Percentiles rank a stretch among this genome's conserved stretches.
Conservation (phyloP, 2,113 vertebrate species). For the Antechinus flavipes region DNA sequence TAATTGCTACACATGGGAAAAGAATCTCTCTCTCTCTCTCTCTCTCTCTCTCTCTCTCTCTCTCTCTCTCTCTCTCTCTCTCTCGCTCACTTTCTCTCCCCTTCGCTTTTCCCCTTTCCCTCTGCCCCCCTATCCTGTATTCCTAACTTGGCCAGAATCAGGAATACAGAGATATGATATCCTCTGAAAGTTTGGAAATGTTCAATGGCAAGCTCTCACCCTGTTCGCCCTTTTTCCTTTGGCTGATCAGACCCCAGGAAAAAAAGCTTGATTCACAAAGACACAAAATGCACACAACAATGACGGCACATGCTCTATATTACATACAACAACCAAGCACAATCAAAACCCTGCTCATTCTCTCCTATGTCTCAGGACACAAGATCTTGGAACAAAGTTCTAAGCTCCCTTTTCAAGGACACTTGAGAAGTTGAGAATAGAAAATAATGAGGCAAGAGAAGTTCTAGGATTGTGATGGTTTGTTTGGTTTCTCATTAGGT, state of each 20-base stretch:
- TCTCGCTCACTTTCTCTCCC: no score
- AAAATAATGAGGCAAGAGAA: not conserved
- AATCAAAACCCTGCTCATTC: not conserved
- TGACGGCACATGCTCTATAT: not conserved
- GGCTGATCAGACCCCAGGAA: not conserved
- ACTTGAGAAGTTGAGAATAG: not conserved
- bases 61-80: not conserved
- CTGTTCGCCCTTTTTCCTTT: not conserved
- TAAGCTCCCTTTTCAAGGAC: not conserved
- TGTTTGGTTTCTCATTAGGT: not conserved
- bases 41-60: no score
- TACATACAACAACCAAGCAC: not conserved
- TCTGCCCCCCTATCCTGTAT: not conserved
- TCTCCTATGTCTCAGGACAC: not conserved
- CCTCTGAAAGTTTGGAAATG: not conserved
- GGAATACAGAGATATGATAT: not conserved
- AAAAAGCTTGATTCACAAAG: not conserved
- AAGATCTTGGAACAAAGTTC: not conserved
- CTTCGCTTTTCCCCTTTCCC: not conserved
- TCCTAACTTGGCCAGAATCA: not conserved
- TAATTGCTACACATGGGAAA: not conserved
- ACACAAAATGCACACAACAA: not conserved
- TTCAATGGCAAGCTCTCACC: not conserved
- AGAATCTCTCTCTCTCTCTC: not conserved
- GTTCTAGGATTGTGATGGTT: not conserved